Base-by-base conservation (phyloP, 2,113 vertebrate species). In the Syrmaticus mikado region DNA sequence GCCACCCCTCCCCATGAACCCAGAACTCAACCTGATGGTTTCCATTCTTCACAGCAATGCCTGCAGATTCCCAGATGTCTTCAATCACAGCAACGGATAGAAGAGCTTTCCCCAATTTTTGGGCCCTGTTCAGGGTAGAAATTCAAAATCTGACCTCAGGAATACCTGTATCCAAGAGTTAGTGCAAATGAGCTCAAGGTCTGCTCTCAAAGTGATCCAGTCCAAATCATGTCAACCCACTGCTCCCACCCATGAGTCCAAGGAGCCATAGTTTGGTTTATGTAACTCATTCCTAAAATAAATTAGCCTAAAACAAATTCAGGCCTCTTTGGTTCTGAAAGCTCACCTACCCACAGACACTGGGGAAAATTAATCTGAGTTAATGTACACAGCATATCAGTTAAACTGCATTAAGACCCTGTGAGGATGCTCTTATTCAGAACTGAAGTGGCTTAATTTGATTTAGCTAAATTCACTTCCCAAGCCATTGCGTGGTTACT, bases 391-490 rank as follows among this genome's bases (percentile, higher is more conserved):
- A 4, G 24, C 2, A 30, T 48, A 22, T 70, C 34, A 45, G 41
- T 71, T 65, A 64, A 89, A 89, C 48, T 52, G 28, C 57, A 65
- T 89, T 65, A 85, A 81, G 70, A 64, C 28, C 75, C 70, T 36
- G 81, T 4, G 50, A 75, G 62, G 57, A 85, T 50, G 24, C 85
- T 80, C 57, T 68, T 16, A 38, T 25, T 67, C 17, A 14, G 78
- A 83, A 57, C 53, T 50, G 14, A 79, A 92, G 75, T 21, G 48
- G 68, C 64, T 65, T 85, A 38, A 84, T 74, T 50, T 38, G 55
- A 68, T 88, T 88, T 57, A 57, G 67, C 12, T 25, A 24, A 88
- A 79, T 79, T 48, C 53, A 28, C 61, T 74, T 45, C 36, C 55
- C 48, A 73, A 55, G 41, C 45, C 15, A 61, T 16, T 34, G 30